Evolutionary conservation across 1,140 invertebrate genomes (phyloP), one percentile per base, ranked within the genome.

Genomic region (Papilio aristodemus): DNA sequence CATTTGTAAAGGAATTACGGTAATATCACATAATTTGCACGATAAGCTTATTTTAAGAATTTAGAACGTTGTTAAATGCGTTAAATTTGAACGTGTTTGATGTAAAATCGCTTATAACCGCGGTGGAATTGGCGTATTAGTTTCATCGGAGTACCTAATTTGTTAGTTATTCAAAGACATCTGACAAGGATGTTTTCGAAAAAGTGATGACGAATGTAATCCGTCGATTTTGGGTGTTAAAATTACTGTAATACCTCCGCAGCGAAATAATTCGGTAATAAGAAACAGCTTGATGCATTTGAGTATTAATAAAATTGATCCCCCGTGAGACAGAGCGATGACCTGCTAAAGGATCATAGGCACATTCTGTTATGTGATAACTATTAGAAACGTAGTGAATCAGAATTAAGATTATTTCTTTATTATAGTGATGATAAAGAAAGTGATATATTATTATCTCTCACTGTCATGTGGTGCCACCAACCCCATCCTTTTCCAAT

Each of bases 1-100:
- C 75, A 75, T 81, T 78, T 78, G 57, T 79, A 76, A 75, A 50
- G 75, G 77, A 74, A 77, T 79, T 81, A 75, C 74, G 74, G 64
- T 78, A 76, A 76, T 66, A 70, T 74, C 68, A 22, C 43, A 46
- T 41, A 22, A 68, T 73, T 70, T 72, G 59, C 6, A 41, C 43
- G 66, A 66, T 71, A 74, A 70, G 64, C 64, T 74, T 69, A 50
- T 74, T 73, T 72, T 17, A 36, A 66, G 63, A 72, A 72, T 74
- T 14, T 58, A 59, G 38, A 64, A 71, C 60, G 39, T 73, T 77
- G 72, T 74, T 72, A 72, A 72, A 46, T 39, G 32, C 59, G n/a
- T n/a, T n/a, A 43, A 39, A 59, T 27, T 58, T 39, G 38, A 32
- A 17, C 22, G 8, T 22, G 25, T 32, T 60, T 39, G 32, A 8